Evolutionary conservation across 2,797 vertebrate genomes (phyloP).

Genomic region (Chloroceryle amazona): DNA sequence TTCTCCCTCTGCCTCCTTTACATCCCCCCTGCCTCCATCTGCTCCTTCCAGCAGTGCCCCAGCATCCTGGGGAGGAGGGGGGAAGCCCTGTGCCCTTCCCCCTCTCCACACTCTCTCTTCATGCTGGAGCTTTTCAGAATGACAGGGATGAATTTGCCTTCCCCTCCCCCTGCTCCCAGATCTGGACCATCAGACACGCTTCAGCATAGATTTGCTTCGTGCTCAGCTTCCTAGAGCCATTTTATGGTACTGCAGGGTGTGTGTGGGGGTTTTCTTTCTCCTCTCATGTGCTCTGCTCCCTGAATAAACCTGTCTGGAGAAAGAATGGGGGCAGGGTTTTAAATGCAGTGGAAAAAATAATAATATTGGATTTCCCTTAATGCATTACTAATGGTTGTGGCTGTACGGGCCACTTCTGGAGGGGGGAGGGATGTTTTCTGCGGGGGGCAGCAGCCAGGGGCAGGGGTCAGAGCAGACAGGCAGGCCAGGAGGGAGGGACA

Average conservation of each 20-base stretch:
- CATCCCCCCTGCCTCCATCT: neutral
- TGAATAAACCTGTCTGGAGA: slow-evolving; percentile 14
- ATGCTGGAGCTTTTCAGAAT: neutral
- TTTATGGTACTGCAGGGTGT: neutral
- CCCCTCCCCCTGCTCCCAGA: slow-evolving; percentile 18
- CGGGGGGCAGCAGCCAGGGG: neutral
- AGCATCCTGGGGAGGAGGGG: neutral
- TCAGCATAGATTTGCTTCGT: neutral
- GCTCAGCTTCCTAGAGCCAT: slow-evolving; percentile 55
- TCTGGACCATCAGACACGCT: neutral
- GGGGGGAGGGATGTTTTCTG: fast-evolving
- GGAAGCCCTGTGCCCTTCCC: neutral
- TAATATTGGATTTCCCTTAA: slow-evolving; percentile 5
- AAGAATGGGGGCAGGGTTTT: neutral
- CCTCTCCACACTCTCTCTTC: neutral
- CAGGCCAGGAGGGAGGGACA: neutral
- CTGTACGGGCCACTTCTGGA: neutral
- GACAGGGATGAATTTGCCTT: slow-evolving; percentile 20
- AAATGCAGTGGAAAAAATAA: neutral
- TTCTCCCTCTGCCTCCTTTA: neutral
- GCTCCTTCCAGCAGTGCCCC: slow-evolving; percentile 38
- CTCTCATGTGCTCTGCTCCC: neutral
- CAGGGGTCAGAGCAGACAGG: neutral
- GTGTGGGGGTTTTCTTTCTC: neutral
- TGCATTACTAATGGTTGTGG: neutral